These are phyloP conservation scores for Netelia virgata DNA, from an alignment of 2,888 invertebrate species.

Conservation along the genomic window DNA sequence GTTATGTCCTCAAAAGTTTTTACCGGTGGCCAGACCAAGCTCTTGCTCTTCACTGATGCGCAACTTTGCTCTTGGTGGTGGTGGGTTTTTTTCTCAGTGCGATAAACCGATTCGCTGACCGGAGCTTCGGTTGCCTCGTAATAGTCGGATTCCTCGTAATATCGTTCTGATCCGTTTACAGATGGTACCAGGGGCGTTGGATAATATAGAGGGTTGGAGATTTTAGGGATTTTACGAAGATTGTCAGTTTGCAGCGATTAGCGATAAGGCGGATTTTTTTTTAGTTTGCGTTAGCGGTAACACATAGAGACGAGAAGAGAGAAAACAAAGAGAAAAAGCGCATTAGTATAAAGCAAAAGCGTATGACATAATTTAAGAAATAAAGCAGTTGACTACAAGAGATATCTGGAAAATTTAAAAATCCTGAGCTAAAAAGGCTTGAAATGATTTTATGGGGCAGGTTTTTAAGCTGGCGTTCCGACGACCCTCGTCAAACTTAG, in stretches of 20 bases:
- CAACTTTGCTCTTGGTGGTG: neutral
- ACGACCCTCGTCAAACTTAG: neutral
- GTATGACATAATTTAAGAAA: constrained; percentile 16
- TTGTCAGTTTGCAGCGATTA: constrained; percentile 21
- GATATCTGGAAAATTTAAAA: neutral
- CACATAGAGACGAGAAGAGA: constrained; percentile 50
- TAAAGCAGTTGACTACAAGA: neutral
- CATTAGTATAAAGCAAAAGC: constrained; percentile 58
- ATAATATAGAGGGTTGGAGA: neutral
- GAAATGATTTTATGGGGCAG: neutral
- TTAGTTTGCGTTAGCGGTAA: constrained; percentile 41
- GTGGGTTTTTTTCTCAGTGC: neutral
- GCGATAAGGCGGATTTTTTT: constrained; percentile 32
- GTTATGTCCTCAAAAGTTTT: constrained; percentile 82
- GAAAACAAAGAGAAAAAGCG: constrained; percentile 34
- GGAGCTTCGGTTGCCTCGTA: constrained; percentile 74
- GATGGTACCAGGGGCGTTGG: neutral
- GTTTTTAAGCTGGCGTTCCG: no score
- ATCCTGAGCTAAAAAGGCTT: constrained; percentile 2
- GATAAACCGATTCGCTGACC: neutral
- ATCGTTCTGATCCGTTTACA: constrained; percentile 48
- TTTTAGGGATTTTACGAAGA: constrained; percentile 8
- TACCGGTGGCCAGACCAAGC: constrained; percentile 81
- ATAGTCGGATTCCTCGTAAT: constrained; percentile 74
- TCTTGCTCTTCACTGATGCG: constrained; percentile 76